Conservation (phyloP, 1,140 invertebrate species). For the Drosophila kikkawai region DNA sequence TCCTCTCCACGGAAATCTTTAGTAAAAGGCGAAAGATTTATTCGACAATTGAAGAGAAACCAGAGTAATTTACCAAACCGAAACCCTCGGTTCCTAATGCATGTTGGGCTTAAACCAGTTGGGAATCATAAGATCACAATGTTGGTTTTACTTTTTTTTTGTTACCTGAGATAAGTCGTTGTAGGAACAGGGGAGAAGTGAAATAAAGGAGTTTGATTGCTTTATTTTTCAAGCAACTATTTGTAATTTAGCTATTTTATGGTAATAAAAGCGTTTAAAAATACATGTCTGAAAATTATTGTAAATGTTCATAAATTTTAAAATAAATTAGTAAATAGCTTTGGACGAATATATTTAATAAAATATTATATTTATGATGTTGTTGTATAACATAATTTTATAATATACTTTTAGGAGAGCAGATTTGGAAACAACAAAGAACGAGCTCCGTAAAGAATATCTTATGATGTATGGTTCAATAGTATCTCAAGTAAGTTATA, state of each 20-base stretch:
- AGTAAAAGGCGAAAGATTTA: slow-evolving; percentile 86
- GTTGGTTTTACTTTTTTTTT: no score
- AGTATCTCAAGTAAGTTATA: background rate
- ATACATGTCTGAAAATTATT: background rate
- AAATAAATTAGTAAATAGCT: background rate
- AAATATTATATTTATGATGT: no score
- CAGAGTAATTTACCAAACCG: slow-evolving; percentile 45
- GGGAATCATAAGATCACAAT: background rate
- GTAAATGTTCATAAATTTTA: no score
- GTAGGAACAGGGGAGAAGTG: background rate
- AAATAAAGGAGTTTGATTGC: background rate
- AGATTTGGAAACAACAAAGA: background rate
- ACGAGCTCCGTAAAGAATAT: no score
- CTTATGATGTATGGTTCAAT: no score
- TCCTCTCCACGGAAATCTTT: slow-evolving; percentile 86
- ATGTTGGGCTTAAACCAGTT: background rate
- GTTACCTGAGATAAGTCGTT: background rate
- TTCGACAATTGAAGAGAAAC: slow-evolving; percentile 85
- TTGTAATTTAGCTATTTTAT: background rate
- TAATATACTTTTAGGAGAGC: background rate
- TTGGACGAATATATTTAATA: background rate
- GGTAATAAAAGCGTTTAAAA: background rate
- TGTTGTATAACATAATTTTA: background rate
- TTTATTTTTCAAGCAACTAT: background rate
- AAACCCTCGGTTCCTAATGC: background rate